Evolutionary conservation across 2,888 invertebrate species (phyloP).

Genomic region (Macaria liturata): DNA sequence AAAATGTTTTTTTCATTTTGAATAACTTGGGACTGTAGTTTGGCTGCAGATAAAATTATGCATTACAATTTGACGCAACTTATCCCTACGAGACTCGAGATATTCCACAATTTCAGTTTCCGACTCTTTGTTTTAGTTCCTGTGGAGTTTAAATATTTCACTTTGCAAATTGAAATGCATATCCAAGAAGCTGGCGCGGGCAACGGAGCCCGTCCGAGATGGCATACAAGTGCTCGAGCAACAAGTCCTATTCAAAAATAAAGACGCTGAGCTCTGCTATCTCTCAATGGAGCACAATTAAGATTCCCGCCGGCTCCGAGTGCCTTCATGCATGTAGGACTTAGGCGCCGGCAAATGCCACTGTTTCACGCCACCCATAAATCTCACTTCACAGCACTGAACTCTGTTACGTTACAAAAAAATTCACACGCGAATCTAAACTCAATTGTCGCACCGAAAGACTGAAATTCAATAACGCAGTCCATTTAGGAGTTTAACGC

Average conservation of each 20-base stretch:
- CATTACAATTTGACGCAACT: no score
- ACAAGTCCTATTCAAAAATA: conserved; percentile 73
- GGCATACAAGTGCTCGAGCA: conserved; percentile 51
- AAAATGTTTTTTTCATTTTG: no score
- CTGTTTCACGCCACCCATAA: conserved; percentile 66
- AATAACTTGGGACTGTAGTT: no score
- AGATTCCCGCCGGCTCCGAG: conserved; percentile 67
- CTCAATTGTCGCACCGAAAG: conserved; percentile 50
- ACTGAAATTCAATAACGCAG: conserved; percentile 54
- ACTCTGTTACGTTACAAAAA: conserved; percentile 59
- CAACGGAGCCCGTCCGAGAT: conserved; percentile 2
- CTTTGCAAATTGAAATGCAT: conserved; percentile 3
- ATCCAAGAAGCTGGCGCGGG: conserved; percentile 6
- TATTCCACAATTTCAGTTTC: neutral
- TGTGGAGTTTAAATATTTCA: neutral
- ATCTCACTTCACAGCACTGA: conserved; percentile 65
- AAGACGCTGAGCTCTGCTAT: conserved; percentile 62
- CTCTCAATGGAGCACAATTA: conserved; percentile 78
- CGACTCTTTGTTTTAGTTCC: neutral
- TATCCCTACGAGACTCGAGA: neutral
- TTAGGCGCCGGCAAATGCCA: conserved; percentile 54
- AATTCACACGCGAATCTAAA: conserved; percentile 51
- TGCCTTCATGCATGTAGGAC: conserved; percentile 62
- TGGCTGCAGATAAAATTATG: no score
- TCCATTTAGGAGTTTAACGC: conserved; percentile 55